Evolutionary conservation across 2,888 invertebrate species (phyloP).

Genomic region (Tipula vernalis): DNA sequence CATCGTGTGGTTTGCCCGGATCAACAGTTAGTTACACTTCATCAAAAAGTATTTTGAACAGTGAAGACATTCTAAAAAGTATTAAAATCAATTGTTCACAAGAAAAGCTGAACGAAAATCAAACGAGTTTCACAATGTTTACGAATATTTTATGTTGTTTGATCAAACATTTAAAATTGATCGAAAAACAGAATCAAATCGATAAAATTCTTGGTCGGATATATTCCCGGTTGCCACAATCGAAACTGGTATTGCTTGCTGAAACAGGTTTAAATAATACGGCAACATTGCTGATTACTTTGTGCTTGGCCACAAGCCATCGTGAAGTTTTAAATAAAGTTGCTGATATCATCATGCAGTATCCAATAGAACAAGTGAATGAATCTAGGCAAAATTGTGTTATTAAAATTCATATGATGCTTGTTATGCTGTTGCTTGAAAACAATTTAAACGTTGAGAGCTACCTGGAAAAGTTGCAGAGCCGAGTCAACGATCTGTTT

Average conservation of each 20-base stretch:
- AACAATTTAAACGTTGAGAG: constrained; percentile 21
- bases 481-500: neutral
- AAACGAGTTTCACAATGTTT: constrained; percentile 40
- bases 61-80: neutral
- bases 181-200: constrained; percentile 22
- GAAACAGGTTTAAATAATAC: constrained; percentile 39
- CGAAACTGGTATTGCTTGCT: constrained; percentile 40
- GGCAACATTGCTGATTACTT: constrained; percentile 25
- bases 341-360: constrained; percentile 29
- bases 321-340: constrained; percentile 27
- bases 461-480: neutral
- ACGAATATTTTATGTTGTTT: constrained; percentile 36
- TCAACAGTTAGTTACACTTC: constrained; percentile 22
- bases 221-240: constrained; percentile 44
- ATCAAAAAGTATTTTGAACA: neutral
- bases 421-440: constrained; percentile 30
- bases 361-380: constrained; percentile 30
- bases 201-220: constrained; percentile 42
- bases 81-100: neutral
- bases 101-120: constrained; percentile 25
- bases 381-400: constrained; percentile 26
- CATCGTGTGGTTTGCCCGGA: constrained; percentile 38
- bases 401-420: constrained; percentile 32
- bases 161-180: constrained; percentile 21
- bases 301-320: constrained; percentile 27